Percentiles rank a stretch among this genome's conserved stretches.
phyloP scores from a whole-genome alignment of 2,113 vertebrate species.

The Festucalex cinctus region DNA sequence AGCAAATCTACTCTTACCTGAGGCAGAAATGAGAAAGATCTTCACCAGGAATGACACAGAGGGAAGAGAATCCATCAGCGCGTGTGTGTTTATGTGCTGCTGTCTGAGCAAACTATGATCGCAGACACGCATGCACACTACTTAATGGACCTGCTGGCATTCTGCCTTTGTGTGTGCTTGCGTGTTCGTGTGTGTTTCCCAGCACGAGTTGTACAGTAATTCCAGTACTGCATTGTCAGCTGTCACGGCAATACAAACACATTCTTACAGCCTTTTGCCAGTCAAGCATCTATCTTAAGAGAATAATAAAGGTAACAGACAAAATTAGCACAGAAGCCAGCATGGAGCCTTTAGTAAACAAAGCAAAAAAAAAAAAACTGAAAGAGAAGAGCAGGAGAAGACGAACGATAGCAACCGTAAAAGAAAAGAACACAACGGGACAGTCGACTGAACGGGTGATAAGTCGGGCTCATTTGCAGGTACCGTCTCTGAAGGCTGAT shows the following conservation, averaged over 20 bases:
- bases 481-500: slow-evolving; percentile 28
- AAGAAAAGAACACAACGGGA: neutral
- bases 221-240: slow-evolving; percentile 64
- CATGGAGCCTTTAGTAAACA: neutral
- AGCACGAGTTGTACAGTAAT: slow-evolving; percentile 56
- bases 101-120: slow-evolving; percentile 24
- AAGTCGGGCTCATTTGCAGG: slow-evolving; percentile 35
- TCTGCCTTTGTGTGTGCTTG: slow-evolving; percentile 13
- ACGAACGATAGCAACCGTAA: neutral
- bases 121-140: slow-evolving; percentile 17
- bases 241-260: slow-evolving; percentile 50
- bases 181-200: slow-evolving; percentile 33
- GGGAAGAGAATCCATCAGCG: slow-evolving; percentile 50
- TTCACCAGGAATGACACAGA: slow-evolving; percentile 32
- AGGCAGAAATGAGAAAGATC: slow-evolving; percentile 37
- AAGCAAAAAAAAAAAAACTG: too few relatives aligned
- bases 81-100: slow-evolving; percentile 7
- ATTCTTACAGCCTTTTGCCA: slow-evolving; percentile 27
- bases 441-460: slow-evolving; percentile 44
- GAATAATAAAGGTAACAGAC: neutral
- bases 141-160: slow-evolving; percentile 25
- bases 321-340: slow-evolving; percentile 16
- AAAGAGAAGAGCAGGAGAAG: neutral
- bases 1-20: slow-evolving; percentile 51
- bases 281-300: slow-evolving; percentile 16